Conservation (phyloP, 1,140 invertebrate species). For the Anagrus nilaparvatae region DNA sequence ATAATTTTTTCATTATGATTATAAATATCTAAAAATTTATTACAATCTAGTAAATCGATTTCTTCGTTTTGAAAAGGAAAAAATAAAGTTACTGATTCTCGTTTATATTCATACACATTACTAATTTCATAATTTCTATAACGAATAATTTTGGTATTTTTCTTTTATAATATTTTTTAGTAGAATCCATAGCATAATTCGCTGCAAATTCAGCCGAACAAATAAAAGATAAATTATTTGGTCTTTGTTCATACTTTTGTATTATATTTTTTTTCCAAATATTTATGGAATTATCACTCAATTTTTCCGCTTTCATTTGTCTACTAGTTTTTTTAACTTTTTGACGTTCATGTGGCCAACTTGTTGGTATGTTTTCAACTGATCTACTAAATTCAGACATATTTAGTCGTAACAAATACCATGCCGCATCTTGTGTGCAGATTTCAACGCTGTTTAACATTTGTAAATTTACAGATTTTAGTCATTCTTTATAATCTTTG, state of each 20-base stretch:
- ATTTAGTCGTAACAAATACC: conserved; percentile 28
- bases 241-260: too few relatives aligned
- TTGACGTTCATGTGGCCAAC: conserved; percentile 24
- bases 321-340: conserved; percentile 20
- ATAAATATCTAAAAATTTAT: conserved; percentile 23
- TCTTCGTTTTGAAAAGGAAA: conserved; percentile 29
- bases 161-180: conserved; percentile 18
- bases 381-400: conserved; percentile 18
- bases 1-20: conserved; percentile 11
- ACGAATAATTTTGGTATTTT: conserved; percentile 23
- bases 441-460: conserved; percentile 34
- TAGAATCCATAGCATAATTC: conserved; percentile 18
- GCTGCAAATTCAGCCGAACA: conserved; percentile 24
- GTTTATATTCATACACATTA: conserved; percentile 17
- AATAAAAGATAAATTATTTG: too few relatives aligned
- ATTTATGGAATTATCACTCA: too few relatives aligned
- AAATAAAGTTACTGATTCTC: conserved; percentile 28
- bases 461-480: conserved; percentile 27
- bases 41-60: conserved; percentile 20
- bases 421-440: conserved; percentile 36
- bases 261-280: too few relatives aligned
- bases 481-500: conserved; percentile 28
- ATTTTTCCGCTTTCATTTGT: too few relatives aligned
- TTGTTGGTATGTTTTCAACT: conserved; percentile 27
- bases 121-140: conserved; percentile 30